Base-by-base conservation (phyloP, 2,113 vertebrate species). In the Alexandromys fortis region DNA sequence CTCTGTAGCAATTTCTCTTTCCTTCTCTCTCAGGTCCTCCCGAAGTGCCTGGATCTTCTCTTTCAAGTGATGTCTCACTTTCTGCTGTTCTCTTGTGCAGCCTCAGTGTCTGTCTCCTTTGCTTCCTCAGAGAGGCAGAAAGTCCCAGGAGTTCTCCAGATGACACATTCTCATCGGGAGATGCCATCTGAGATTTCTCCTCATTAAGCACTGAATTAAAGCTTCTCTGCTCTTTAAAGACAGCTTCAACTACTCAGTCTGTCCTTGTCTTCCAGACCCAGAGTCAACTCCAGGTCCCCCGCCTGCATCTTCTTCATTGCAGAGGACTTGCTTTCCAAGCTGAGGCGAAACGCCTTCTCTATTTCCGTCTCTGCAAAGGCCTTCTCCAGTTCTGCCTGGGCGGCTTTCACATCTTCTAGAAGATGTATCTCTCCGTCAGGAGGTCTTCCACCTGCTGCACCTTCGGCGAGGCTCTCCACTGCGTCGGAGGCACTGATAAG, bases 331-430 rank as follows among this genome's bases (percentile, higher is more conserved):
- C 98, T 99, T 96, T 99, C 99, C 97, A 99, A 98, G 52, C 97
- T 98, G 73, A 99, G 92, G 95, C 98, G 99, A 94, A 98, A 98
- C 52, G 98, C 95, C 96, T 99, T 99, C 96, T 99, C 99, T 73
- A 99, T 98, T 96, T 99, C 99, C 47, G 98, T 98, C 68, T 99
- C 98, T 47, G 98, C 97, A 61, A 98, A 98, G 97, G 99, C 99
- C 98, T 99, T 99, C 97, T 99, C 99, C 86, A 98, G 97, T 95
- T 99, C 99, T 68, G 98, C 98, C 83, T 99, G 99, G 49, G 99
- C 98, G 14, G 97, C 96, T 98, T 97, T 99, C 92, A 99, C 98
- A 98, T 98, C 98, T 99, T 58, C 55, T 58, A 58, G 55, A 58
- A 58, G 16, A 58, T 58, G 17, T 58, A 19, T 58, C 55, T 58